These are phyloP conservation scores for Vireo altiloquus DNA, from an alignment of 2,113 vertebrate genomes.

Conservation along the genomic window DNA sequence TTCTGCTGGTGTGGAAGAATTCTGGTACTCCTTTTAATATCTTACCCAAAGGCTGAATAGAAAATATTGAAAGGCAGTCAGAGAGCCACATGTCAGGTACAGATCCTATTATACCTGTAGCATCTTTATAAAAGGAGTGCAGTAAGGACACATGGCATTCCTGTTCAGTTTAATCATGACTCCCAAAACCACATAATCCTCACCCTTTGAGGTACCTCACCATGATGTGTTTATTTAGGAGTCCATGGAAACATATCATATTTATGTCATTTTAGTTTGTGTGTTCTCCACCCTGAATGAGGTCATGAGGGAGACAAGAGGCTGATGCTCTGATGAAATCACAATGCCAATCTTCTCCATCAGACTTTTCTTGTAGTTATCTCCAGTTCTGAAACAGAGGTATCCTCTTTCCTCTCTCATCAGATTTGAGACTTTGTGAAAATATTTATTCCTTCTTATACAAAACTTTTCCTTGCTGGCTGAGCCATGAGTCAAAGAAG, in stretches of 20 bases:
- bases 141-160: neutral
- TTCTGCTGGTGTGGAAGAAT: neutral
- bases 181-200: rapidly evolving
- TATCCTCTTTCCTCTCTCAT: neutral
- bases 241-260: neutral
- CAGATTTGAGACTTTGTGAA: neutral
- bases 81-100: neutral
- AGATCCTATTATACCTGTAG: neutral
- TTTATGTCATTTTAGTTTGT: neutral
- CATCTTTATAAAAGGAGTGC: neutral
- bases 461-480: neutral
- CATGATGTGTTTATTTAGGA: neutral
- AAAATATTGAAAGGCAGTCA: neutral
- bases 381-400: neutral
- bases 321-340: neutral
- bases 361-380: neutral
- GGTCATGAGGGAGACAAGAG: neutral
- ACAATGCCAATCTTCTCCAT: neutral
- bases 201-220: neutral
- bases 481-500: neutral
- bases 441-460: neutral
- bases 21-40: neutral
- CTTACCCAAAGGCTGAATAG: neutral
- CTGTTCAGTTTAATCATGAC: neutral
- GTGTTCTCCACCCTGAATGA: neutral